Evolutionary conservation across 1,140 invertebrate species (phyloP).

Genomic region (Papilio dardanus): DNA sequence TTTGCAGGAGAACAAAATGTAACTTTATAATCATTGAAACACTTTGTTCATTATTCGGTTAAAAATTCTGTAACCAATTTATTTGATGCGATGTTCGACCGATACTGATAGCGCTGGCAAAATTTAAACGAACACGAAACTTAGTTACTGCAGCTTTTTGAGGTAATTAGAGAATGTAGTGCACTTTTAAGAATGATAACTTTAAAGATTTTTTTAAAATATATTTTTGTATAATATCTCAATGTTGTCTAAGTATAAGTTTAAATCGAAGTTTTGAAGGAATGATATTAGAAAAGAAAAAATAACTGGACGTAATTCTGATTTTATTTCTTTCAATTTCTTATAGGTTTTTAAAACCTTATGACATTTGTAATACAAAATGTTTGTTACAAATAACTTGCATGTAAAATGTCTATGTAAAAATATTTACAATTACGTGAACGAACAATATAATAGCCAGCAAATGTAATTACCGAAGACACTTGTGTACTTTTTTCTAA

Average conservation of each 20-base stretch:
- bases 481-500: conserved; percentile 31
- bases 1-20: background rate
- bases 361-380: background rate
- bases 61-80: background rate
- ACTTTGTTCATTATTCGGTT: background rate
- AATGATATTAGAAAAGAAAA: no score
- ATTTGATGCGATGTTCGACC: background rate
- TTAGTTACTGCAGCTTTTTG: conserved; percentile 3
- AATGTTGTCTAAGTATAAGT: no score
- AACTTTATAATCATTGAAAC: background rate
- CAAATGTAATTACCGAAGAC: conserved; percentile 22
- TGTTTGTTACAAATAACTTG: background rate
- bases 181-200: background rate
- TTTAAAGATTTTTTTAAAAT: background rate
- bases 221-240: background rate
- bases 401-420: background rate
- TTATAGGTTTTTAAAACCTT: background rate
- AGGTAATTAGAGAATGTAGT: background rate
- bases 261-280: no score
- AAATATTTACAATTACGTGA: background rate
- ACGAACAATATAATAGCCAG: conserved; percentile 7
- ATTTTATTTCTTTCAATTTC: background rate
- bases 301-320: no score
- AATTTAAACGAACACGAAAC: background rate
- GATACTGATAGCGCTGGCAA: background rate